A percentile compares a stretch with the other conserved stretches of the same genome.
These are phyloP conservation scores for Atrichornis clamosus DNA, from an alignment of 2,113 vertebrate species.

Conservation along the genomic window DNA sequence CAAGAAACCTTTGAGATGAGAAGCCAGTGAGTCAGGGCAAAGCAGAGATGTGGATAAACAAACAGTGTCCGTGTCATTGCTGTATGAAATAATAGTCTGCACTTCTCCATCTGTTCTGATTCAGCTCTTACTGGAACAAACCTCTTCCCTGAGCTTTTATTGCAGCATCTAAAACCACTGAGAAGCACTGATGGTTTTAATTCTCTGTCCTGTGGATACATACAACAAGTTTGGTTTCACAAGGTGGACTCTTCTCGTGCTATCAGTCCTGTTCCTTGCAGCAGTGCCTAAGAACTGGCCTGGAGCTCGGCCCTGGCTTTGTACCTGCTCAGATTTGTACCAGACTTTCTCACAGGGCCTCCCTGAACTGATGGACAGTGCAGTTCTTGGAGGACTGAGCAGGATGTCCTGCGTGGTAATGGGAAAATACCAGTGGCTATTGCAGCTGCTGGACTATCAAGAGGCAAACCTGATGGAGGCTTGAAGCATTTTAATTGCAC, in stretches of 20 bases:
- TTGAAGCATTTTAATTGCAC: neutral
- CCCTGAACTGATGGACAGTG: neutral
- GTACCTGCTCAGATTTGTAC: neutral
- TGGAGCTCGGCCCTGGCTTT: neutral
- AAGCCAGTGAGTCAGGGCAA: neutral
- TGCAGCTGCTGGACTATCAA: neutral
- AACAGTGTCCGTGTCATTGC: neutral
- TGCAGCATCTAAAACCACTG: neutral
- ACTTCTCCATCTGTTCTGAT: neutral
- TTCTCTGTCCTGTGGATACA: neutral
- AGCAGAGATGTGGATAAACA: neutral
- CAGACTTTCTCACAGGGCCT: neutral
- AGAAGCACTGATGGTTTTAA: neutral
- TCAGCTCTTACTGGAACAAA: neutral
- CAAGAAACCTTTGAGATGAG: slow-evolving; percentile 16
- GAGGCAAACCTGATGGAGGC: neutral
- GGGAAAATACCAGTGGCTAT: neutral
- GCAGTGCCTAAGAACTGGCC: neutral
- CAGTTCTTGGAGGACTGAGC: neutral
- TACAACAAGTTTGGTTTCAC: neutral
- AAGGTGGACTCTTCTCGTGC: neutral
- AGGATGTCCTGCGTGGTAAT: neutral
- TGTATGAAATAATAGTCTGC: neutral
- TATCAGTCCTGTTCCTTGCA: fast-evolving
- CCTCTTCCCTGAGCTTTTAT: neutral